phyloP scores from a whole-genome alignment of 1,140 invertebrate genomes.

The Macrobrachium nipponense region DNA sequence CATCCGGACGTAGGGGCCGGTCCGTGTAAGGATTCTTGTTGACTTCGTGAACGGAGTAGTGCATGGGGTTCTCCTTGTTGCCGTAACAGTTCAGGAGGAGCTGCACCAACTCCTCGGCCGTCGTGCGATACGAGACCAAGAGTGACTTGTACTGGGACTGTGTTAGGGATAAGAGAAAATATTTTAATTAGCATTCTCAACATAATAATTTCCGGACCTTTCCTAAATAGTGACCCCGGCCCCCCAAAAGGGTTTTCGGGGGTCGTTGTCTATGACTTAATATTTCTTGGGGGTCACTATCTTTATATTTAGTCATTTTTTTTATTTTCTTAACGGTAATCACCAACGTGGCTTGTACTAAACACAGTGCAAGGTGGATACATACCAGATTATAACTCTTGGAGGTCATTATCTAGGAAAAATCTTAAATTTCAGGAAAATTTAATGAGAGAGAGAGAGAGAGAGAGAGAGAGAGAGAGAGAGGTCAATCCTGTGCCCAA shows the following conservation, averaged over 20 bases:
- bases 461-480: neutral
- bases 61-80: slow-evolving; percentile 83
- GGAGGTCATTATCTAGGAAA: no score
- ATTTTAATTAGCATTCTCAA: slow-evolving; percentile 1
- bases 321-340: no score
- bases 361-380: no score
- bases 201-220: slow-evolving; percentile 13
- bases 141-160: slow-evolving; percentile 65
- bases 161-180: neutral
- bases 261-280: no score
- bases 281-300: no score
- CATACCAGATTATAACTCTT: no score
- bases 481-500: no score
- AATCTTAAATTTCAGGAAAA: no score
- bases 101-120: slow-evolving; percentile 67
- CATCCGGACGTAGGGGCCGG: slow-evolving; percentile 86
- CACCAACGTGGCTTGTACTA: no score
- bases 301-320: no score
- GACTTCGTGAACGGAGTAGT: slow-evolving; percentile 90
- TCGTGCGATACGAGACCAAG: slow-evolving; percentile 65
- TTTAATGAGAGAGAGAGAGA: slow-evolving; percentile 88
- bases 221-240: no score
- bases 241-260: no score
- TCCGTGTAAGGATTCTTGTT: slow-evolving; percentile 81
- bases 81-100: slow-evolving; percentile 71